Evolutionary conservation across 1,140 invertebrate species (phyloP).

Genomic region (Mercenaria mercenaria): DNA sequence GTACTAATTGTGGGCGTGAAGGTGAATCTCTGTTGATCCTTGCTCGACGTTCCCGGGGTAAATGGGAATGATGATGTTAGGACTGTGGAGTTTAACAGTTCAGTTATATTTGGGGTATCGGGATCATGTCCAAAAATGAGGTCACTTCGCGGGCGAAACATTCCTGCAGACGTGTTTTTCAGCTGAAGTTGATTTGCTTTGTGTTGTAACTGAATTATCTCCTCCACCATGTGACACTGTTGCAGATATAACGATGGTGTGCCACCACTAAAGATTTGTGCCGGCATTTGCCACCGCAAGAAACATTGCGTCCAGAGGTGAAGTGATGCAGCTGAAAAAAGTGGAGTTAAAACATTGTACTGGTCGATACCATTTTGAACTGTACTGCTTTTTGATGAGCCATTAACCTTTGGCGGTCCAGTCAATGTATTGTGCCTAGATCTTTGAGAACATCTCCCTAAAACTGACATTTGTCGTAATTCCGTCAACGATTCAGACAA

Average conservation of each 20-base stretch:
- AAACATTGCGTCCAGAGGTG: conserved; percentile 96
- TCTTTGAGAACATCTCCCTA: conserved; percentile 23
- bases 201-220: conserved; percentile 82
- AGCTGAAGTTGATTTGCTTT: conserved; percentile 73
- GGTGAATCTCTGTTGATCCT: conserved; percentile 73
- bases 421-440: conserved; percentile 67
- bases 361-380: conserved; percentile 14
- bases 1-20: conserved; percentile 75
- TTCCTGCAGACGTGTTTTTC: conserved; percentile 15
- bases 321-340: conserved; percentile 84
- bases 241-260: conserved; percentile 89
- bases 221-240: conserved; percentile 85
- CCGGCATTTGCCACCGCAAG: conserved; percentile 93
- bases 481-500: conserved; percentile 58
- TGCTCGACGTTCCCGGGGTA: conserved; percentile 71
- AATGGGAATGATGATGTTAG: conserved; percentile 86
- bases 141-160: conserved; percentile 80
- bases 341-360: conserved; percentile 73
- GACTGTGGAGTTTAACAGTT: conserved; percentile 78
- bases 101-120: conserved; percentile 70
- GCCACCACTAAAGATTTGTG: conserved; percentile 93
- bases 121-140: conserved; percentile 81
- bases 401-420: conserved; percentile 43
- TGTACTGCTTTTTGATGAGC: conserved; percentile 11
- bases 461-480: neutral